These are phyloP conservation scores for Rosalia funebris DNA, from an alignment of 2,888 invertebrate species.

Conservation along the genomic window DNA sequence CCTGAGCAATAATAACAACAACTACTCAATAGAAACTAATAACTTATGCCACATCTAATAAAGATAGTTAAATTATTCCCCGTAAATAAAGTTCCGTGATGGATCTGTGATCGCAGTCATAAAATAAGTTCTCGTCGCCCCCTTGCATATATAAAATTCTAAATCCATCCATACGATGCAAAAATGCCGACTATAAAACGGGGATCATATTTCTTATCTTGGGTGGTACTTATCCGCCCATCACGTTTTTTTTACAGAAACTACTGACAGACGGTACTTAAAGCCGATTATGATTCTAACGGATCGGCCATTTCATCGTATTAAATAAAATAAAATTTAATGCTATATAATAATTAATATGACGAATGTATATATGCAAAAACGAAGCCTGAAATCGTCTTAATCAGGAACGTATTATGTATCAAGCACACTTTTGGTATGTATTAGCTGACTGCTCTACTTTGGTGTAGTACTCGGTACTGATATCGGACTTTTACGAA, in stretches of 20 bases:
- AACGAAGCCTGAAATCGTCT: neutral
- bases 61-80: neutral
- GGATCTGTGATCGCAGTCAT: slow-evolving; percentile 3
- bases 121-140: slow-evolving; percentile 4
- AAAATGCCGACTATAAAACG: slow-evolving; percentile 13
- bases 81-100: neutral
- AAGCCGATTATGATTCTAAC: slow-evolving; percentile 19
- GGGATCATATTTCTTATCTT: neutral
- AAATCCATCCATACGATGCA: neutral
- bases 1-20: no score
- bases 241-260: slow-evolving; percentile 4
- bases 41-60: no score
- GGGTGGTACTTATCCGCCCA: slow-evolving; percentile 15
- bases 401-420: no score
- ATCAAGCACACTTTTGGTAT: no score
- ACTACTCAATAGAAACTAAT: no score
- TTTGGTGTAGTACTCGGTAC: no score
- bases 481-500: no score
- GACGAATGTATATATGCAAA: slow-evolving; percentile 17
- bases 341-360: slow-evolving; percentile 7
- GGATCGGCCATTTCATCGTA: slow-evolving; percentile 4
- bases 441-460: no score
- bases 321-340: slow-evolving; percentile 15
- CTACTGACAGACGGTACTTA: slow-evolving; percentile 13
- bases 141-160: neutral